Conservation (phyloP, 1,140 invertebrate species). For the Sitobion miscanthi region DNA sequence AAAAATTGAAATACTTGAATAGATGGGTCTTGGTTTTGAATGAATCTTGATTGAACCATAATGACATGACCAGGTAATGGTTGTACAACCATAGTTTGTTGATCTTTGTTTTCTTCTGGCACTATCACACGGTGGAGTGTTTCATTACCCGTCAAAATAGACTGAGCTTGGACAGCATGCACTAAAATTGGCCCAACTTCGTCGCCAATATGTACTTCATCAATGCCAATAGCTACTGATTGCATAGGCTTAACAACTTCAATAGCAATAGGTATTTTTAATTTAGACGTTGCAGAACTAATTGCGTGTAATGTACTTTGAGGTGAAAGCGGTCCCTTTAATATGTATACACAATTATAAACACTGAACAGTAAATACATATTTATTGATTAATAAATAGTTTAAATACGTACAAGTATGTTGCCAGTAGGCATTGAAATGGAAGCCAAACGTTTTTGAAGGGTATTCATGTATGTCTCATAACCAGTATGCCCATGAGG, state of each 20-base stretch:
- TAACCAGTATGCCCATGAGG: conserved; percentile 66
- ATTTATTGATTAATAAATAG: conserved; percentile 38
- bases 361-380: background rate
- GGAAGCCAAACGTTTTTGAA: conserved; percentile 69
- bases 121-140: conserved; percentile 33
- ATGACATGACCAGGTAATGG: conserved; percentile 47
- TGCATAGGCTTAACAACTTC: conserved; percentile 54
- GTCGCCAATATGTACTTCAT: conserved; percentile 53
- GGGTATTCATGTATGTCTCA: conserved; percentile 68
- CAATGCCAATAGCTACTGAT: conserved; percentile 38
- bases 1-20: conserved; percentile 11
- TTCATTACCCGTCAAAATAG: conserved; percentile 34
- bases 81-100: conserved; percentile 51
- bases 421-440: conserved; percentile 64
- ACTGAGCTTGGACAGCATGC: conserved; percentile 46
- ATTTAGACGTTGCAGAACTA: conserved; percentile 40
- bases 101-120: conserved; percentile 32
- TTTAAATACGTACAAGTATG: conserved; percentile 61
- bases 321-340: conserved; percentile 65
- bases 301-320: conserved; percentile 64
- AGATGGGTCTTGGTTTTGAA: conserved; percentile 33
- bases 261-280: conserved; percentile 57
- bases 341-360: conserved; percentile 24
- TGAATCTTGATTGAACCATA: conserved; percentile 50
- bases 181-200: conserved; percentile 51